Evolutionary conservation across 2,888 invertebrate species (phyloP), one percentile per base, ranked within the genome.

Genomic region (Caenorhabditis becei): DNA sequence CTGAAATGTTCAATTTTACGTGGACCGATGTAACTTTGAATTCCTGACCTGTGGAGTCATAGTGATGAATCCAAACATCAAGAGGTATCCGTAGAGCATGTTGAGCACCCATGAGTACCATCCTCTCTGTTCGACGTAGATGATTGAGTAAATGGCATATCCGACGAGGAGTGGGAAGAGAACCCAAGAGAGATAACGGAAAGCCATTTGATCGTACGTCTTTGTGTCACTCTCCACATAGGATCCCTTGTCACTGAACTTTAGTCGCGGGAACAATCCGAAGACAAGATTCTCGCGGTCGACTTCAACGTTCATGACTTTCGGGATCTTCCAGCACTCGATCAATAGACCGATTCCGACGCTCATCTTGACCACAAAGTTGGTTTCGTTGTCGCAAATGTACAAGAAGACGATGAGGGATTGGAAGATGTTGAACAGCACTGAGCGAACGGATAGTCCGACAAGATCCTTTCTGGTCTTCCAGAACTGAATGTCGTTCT

Each of bases 401-500:
- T 99, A 99, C 0, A 99, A 93, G 3, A 99, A 93, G 0, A 99
- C 97, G 66, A 99, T 95, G 14, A 97, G 92, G 0, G 97, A 96
- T 92, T 99, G 86, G 92, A 99, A 97, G 5, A 99, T 97, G 90
- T 96, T 96, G 93, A 99, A 99, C 92, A 99, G 97, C 32, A 99
- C 97, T 0, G 96, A 97, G 85, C 98, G 94, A 3, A 99, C 98
- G 0, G 98, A 98, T 47, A 99, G 93, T 51, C 91, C 87, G 11
- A 99, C 98, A 56, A 99, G 93, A 0, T 97, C 96, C 91, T 97
- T 96, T 18, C 97, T 94, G 90, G 97, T 97, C 89, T 97, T 96
- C 99, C 99, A 99, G 92, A 99, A 99, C 92, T 99, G 99, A 90
- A 99, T 99, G 92, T 99, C 99, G 93, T 99, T 99, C 51, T 99